Evolutionary conservation across 1,140 invertebrate species (phyloP), one percentile per base, ranked within the genome.

Genomic region (Drosophila navojoa): DNA sequence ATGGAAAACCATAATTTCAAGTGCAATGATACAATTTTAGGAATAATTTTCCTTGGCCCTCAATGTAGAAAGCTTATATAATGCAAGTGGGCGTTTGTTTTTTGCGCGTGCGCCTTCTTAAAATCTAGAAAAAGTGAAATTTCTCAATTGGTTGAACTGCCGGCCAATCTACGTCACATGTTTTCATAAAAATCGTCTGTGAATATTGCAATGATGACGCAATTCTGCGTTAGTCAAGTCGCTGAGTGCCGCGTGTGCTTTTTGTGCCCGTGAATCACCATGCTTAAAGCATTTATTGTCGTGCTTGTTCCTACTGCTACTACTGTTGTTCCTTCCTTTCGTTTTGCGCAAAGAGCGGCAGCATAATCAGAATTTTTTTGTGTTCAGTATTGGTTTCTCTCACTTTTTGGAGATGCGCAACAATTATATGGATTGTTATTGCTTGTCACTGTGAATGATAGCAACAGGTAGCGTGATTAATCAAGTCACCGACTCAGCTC

Each of bases 241-340:
- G 25, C 62, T 38, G 15, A 32, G 45, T 82, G 84, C 84, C 82
- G 82, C 82, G 84, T 87, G 84, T 87, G 72, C 76, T 87, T 87
- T 86, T 79, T 49, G 16, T 62, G 25, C 19, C 22, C 50, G 68
- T 87, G 82, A 87, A 74, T 87, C 82, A 87, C 73, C 63, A 55
- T n/a, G 13, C 42, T 6, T 42, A 15, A 42, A 53, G 47, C 47
- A 19, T 5, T 27, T n/a, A 15, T 16, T 15, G 4, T 35, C 9
- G 35, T 35, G 11, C 35, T 38, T 11, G 10, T 38, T 38, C 10
- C 32, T 35, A 10, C 29, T 32, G 9, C 29, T 25, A 6, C 32
- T 29, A 27, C 68, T 27, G 6, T 47, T 49, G 44, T 72, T 54
- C 35, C 59, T 32, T 6, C 15, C 42, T 32, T 2, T 11, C 35